Evolutionary conservation across 2,797 vertebrate genomes (phyloP).

Genomic region (Schizopygopsis malacanthus): DNA sequence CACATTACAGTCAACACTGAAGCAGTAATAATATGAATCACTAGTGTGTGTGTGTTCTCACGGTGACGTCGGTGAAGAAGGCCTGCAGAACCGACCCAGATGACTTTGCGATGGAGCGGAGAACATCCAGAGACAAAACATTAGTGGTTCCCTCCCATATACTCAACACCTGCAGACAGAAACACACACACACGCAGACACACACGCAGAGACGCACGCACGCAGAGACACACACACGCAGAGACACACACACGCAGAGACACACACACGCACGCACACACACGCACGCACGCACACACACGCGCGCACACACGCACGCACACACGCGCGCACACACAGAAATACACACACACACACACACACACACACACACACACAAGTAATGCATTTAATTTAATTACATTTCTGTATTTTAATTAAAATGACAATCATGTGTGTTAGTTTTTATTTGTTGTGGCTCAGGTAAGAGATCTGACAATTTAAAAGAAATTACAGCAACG

Average conservation of each 20-base stretch:
- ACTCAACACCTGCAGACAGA: conserved; percentile 78
- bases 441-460: background rate
- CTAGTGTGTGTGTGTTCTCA: conserved; percentile 60
- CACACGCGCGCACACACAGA: background rate
- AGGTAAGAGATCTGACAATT: too few species aligned
- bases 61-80: conserved; percentile 78
- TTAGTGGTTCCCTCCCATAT: conserved; percentile 91
- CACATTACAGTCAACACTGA: background rate
- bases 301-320: background rate
- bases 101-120: conserved; percentile 78
- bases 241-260: too few species aligned
- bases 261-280: too few species aligned
- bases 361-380: too few species aligned
- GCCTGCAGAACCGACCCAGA: conserved; percentile 76
- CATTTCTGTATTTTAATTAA: too few species aligned
- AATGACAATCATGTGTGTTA: background rate
- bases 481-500: too few species aligned
- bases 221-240: too few species aligned
- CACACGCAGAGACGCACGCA: background rate
- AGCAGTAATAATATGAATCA: too few species aligned
- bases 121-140: conserved; percentile 83
- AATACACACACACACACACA: too few species aligned
- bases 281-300: conserved; percentile 15
- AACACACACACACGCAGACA: background rate
- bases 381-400: too few species aligned